These are phyloP conservation scores for Pimephales promelas DNA, from an alignment of 2,113 vertebrate species.

Conservation along the genomic window DNA sequence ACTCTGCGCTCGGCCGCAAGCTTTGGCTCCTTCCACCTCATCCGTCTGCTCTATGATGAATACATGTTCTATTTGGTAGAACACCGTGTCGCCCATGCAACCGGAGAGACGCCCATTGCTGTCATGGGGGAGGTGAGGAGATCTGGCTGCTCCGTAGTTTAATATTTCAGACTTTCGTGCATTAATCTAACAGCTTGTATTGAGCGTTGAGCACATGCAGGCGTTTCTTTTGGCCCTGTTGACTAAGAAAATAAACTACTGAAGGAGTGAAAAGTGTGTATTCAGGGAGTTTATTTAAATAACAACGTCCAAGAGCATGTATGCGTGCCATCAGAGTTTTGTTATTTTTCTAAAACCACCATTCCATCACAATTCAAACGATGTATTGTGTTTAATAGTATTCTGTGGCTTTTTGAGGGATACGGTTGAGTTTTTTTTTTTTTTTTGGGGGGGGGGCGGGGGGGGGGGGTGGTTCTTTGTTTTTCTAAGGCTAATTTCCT, in stretches of 20 bases:
- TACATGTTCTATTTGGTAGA: slow-evolving; percentile 99
- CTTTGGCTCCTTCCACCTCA: slow-evolving; percentile 97
- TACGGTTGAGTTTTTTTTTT: too few relatives aligned
- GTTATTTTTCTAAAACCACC: not conserved
- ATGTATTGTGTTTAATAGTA: not conserved
- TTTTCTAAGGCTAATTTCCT: not conserved
- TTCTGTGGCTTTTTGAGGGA: too few relatives aligned
- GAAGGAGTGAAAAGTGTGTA: too few relatives aligned
- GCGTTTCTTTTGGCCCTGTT: not conserved
- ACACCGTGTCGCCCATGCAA: slow-evolving; percentile 92
- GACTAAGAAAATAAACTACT: not conserved
- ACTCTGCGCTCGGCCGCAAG: slow-evolving; percentile 95
- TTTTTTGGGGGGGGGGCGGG: too few relatives aligned
- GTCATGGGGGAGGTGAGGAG: slow-evolving; percentile 95
- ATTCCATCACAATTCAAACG: not conserved
- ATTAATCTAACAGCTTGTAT: not conserved
- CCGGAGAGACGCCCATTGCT: slow-evolving; percentile 93
- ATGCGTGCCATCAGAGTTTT: not conserved
- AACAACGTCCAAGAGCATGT: not conserved
- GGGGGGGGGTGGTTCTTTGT: not conserved
- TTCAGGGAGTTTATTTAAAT: not conserved
- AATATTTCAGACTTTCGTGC: not conserved
- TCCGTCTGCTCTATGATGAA: slow-evolving; percentile 95
- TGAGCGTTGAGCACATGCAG: not conserved
- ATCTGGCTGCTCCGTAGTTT: not conserved